These are phyloP conservation scores for Pholis gunnellus DNA, from an alignment of 2,113 vertebrate species.

Conservation along the genomic window DNA sequence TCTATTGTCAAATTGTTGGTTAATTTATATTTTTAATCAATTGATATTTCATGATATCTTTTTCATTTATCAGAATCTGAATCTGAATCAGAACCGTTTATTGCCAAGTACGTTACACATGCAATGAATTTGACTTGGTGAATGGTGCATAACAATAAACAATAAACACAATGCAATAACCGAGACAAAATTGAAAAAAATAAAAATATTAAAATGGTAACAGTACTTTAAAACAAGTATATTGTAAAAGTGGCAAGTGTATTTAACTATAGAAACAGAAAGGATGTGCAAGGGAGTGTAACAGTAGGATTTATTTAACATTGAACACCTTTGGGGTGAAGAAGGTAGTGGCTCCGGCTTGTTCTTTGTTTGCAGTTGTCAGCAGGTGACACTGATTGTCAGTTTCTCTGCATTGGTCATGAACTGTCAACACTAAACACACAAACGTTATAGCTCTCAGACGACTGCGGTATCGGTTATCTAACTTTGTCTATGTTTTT, in stretches of 20 bases:
- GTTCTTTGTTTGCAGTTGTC: not conserved
- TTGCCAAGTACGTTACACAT: too few relatives aligned
- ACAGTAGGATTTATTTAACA: not conserved
- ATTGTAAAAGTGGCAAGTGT: too few relatives aligned
- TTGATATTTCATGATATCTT: not conserved
- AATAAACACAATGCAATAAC: too few relatives aligned
- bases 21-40: not conserved
- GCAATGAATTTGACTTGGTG: too few relatives aligned
- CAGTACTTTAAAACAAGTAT: too few relatives aligned
- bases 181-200: too few relatives aligned
- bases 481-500: not conserved
- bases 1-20: not conserved
- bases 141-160: too few relatives aligned
- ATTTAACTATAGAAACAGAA: too few relatives aligned
- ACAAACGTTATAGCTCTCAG: not conserved
- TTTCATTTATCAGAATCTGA: not conserved
- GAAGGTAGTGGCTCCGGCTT: not conserved
- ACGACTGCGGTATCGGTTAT: not conserved
- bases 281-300: too few relatives aligned
- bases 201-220: too few relatives aligned
- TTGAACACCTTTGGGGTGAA: not conserved
- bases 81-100: too few relatives aligned
- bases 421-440: not conserved
- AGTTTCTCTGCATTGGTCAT: not conserved
- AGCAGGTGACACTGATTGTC: not conserved